Evolutionary conservation across 2,888 invertebrate genomes (phyloP).

Genomic region (Leucophenga maculata): DNA sequence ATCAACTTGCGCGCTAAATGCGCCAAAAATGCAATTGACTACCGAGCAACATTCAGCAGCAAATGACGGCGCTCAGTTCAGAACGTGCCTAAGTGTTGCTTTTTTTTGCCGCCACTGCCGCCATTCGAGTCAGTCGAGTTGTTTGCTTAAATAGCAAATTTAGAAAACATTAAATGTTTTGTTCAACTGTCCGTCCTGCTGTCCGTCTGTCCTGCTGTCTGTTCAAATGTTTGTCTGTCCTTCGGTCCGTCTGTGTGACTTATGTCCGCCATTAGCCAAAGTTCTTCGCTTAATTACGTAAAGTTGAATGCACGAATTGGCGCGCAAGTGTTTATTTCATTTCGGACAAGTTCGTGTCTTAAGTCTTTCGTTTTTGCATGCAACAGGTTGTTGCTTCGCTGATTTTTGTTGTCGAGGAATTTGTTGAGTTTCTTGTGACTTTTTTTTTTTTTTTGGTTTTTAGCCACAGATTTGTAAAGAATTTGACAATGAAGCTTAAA

Average conservation of each 20-base stretch:
- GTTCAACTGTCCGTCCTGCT: conserved; percentile 38
- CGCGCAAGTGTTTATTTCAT: conserved; percentile 29
- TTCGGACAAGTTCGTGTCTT: conserved; percentile 64
- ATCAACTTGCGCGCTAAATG: conserved; percentile 14
- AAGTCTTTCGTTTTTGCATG: conserved; percentile 62
- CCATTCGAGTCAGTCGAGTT: conserved; percentile 9
- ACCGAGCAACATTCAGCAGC: conserved; percentile 37
- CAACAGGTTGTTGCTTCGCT: conserved; percentile 57
- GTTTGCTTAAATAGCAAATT: conserved; percentile 26
- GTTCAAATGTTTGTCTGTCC: conserved; percentile 36
- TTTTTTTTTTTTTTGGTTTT: conserved; percentile 31
- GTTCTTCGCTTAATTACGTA: conserved; percentile 64
- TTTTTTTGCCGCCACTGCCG: conserved; percentile 10
- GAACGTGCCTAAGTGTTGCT: conserved; percentile 9
- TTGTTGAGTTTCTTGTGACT: conserved; percentile 48
- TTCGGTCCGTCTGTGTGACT: conserved; percentile 50
- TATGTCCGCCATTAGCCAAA: conserved; percentile 63
- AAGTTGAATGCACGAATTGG: conserved; percentile 47
- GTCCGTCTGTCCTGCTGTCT: conserved; percentile 26
- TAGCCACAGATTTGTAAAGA: conserved; percentile 32
- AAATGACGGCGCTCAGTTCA: neutral
- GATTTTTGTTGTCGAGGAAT: conserved; percentile 56
- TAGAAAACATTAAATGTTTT: conserved; percentile 61
- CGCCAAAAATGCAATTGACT: conserved; percentile 39
- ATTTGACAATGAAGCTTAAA: too few relatives aligned